These are phyloP conservation scores for Cotesia chilonis DNA, from an alignment of 1,140 invertebrate genomes.

Conservation along the genomic window DNA sequence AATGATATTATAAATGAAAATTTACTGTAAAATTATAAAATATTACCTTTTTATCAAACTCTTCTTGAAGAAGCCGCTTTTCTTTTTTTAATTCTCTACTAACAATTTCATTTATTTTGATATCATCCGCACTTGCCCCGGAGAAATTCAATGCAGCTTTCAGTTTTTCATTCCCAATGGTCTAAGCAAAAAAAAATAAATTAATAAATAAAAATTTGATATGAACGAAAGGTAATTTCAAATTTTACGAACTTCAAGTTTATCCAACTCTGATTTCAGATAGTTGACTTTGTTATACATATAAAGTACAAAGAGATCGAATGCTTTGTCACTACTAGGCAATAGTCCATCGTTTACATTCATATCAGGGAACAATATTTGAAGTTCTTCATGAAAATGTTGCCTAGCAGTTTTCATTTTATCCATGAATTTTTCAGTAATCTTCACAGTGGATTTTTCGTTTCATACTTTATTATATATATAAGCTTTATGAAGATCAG, in stretches of 20 bases:
- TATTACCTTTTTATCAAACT: conserved; percentile 56
- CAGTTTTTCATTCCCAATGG: conserved; percentile 70
- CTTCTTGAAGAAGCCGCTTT: conserved; percentile 51
- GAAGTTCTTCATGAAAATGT: conserved; percentile 77
- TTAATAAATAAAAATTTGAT: conserved; percentile 7
- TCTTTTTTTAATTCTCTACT: conserved; percentile 53
- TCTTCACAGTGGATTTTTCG: conserved; percentile 66
- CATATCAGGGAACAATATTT: conserved; percentile 76
- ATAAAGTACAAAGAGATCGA: conserved; percentile 76
- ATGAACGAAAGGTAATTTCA: conserved; percentile 8
- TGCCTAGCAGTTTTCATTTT: conserved; percentile 73
- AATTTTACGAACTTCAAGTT: conserved; percentile 62
- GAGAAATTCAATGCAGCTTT: conserved; percentile 71
- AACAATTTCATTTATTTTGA: conserved; percentile 54
- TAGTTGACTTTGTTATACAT: conserved; percentile 73
- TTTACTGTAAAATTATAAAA: background rate
- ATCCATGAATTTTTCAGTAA: conserved; percentile 77
- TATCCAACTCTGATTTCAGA: conserved; percentile 77
- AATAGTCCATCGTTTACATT: conserved; percentile 73
- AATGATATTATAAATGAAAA: no score
- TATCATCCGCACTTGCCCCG: conserved; percentile 59
- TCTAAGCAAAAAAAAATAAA: conserved; percentile 64
- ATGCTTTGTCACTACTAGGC: conserved; percentile 70
- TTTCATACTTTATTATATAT: no score
- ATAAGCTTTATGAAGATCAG: conserved; percentile 69